Evolutionary conservation across 2,113 vertebrate genomes (phyloP), one percentile per base, ranked within the genome.

Genomic region (Paraplagusia blochii): DNA sequence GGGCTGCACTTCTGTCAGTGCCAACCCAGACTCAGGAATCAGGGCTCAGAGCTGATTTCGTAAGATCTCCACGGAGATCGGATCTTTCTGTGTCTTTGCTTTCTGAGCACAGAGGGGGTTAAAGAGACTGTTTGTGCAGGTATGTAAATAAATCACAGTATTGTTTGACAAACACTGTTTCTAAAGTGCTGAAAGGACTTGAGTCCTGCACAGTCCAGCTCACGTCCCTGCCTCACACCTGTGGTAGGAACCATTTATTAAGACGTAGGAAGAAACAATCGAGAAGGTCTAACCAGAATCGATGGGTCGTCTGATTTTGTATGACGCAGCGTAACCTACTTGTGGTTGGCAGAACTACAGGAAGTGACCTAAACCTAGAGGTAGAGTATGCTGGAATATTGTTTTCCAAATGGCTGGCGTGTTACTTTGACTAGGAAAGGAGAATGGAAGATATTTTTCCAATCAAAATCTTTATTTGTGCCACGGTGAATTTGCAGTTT

Each of bases 221-320:
- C 53, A 80, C 80, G 76, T 77, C 80, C 79, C 55, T 80, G 11
- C 69, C 79, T 60, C 78, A 73, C 74, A 80, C 79, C 85, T 89
- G 68, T 34, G 40, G 42, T 40, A 0, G 60, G n/a, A 39, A 64
- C 33, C 6, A 34, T 65, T 55, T 7, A 1, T 53, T 15, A 46
- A 29, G 9, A 19, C 45, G 44, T 8, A 53, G 17, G 5, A 1
- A 63, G 34, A 8, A 58, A 33, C 10, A 7, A 4, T 51, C 13
- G 12, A 17, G 55, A 18, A 11, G 22, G 7, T 7, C 1, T 42
- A 3, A 40, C 9, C 7, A 19, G 34, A 45, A 46, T 33, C 5
- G 45, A 7, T 65, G 14, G 14, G 10, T 5, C 40, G 5, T 42
- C 14, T 5, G 1, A 10, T 42, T 22, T 51, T 14, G 45, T 38